Conservation (phyloP, 2,113 vertebrate species). For the Natator depressus region DNA sequence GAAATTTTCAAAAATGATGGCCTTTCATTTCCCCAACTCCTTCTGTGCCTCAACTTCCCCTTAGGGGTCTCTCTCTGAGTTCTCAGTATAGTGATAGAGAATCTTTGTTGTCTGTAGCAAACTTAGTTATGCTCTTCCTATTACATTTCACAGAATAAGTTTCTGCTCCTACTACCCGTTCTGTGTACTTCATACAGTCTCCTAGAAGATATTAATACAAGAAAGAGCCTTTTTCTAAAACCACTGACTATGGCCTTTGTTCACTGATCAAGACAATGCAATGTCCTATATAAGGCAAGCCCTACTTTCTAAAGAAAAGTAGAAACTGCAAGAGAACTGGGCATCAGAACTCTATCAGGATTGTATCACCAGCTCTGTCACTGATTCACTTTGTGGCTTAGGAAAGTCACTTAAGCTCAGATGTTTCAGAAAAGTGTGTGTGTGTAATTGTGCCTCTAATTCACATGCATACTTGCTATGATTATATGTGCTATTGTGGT, state of each 20-base stretch:
- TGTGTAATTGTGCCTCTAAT: not conserved
- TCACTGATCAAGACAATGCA: not conserved
- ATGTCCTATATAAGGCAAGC: not conserved
- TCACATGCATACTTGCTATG: not conserved
- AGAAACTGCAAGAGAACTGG: not conserved
- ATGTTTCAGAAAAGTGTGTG: conserved; percentile 10
- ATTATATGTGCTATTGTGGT: not conserved
- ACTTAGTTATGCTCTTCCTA: not conserved
- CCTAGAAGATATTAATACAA: not conserved
- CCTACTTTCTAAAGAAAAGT: not conserved
- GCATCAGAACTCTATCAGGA: not conserved
- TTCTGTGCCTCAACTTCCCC: not conserved
- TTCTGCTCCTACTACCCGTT: not conserved
- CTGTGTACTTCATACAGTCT: not conserved
- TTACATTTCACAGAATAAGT: not conserved
- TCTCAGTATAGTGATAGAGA: not conserved
- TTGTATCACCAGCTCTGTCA: not conserved
- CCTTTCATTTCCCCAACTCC: not conserved
- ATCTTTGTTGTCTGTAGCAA: not conserved
- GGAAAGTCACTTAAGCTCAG: not conserved
- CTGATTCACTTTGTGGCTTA: fast-evolving
- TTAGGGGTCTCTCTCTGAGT: not conserved
- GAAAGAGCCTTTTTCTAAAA: not conserved
- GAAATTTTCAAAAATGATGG: not conserved
- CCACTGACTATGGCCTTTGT: not conserved